Evolutionary conservation across 2,888 invertebrate genomes (phyloP), one percentile per base, ranked within the genome.

Genomic region (Idaea aversata): DNA sequence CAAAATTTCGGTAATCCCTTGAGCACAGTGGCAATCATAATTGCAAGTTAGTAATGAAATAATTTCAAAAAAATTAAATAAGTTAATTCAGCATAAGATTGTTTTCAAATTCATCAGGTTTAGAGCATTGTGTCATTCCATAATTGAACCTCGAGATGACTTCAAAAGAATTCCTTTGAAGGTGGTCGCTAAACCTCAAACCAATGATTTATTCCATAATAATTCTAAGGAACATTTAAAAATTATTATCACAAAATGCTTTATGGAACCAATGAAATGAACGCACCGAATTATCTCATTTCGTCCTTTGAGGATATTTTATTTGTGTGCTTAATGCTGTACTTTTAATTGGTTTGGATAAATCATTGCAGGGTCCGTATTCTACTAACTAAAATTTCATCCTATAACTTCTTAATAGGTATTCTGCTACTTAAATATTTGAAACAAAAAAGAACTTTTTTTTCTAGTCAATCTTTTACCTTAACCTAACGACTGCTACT

Each of bases 231-330:
- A 77, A 68, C 60, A 62, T 47, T 65, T 62, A 67, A 72, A 72
- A 82, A 81, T 81, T 86, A 88, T 86, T 89, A 87, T 84, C 90
- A 85, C 89, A 87, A 82, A 88, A 89, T 90, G 86, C 83, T 89
- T 91, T 90, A 92, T 85, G 88, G 78, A 69, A 75, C 64, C 60
- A 67, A 77, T 76, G 74, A 75, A 74, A 79, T 78, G 83, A 75
- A 76, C 91, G 86, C 91, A 91, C 91, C 87, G 86, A 82, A 87
- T 88, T 86, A 86, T 88, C 82, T 84, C 84, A 84, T 89, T 86
- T 82, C 81, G 85, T 84, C 71, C 47, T 47, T 47, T 13, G 13
- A 47, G 47, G 5, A 47, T 47, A 47, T 47, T 47, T 47, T 47
- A 47, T 47, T 10, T 47, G 47, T 47, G 47, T 47, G 47, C 47